Evolutionary conservation across 2,888 invertebrate species (phyloP), one percentile per base, ranked within the genome.

Genomic region (Syritta pipiens): DNA sequence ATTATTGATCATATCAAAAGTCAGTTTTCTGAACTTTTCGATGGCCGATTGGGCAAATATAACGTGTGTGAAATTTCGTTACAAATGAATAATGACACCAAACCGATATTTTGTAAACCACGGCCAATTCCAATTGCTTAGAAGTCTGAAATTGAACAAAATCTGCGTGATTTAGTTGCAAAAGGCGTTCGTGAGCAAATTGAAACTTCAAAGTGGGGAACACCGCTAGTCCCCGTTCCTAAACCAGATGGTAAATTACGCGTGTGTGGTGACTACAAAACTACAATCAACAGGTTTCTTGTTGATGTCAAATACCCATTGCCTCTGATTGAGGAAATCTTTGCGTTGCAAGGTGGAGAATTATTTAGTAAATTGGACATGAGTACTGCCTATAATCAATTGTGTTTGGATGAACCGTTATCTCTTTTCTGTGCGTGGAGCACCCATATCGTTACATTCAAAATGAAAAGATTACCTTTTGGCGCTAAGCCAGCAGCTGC

Each of bases 301-400:
- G 30, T 48, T 2, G 46, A 44, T 32, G 10, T 17, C 12, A 46
- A 65, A 53, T 40, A 71, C 26, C 65, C 53, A 9, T 24, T 35
- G 4, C 55, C 59, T 9, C 19, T 19, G 4, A 44, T 62, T 22
- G 48, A 42, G 1, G 57, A 63, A 32, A 51, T 74, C 4, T 65
- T 57, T 35, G 12, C 57, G 1, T 63, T 22, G 10, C 35, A 65
- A 14, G 14, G 49, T 12, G 59, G 51, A 3, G 82, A 82, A 26
- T 19, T 46, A 14, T 83, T 83, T 55, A 48, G 81, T 1, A 81
- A 81, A 35, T 51, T 86, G 1, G 85, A 86, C 81, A 67, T 84
- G n/a, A 65, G 81, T 0, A 82, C 83, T 24, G 84, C 85, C 1
- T 86, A 84, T 55, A 83, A 84, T 63, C 85, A 86, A 72, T 62